Percentiles rank a stretch among this genome's conserved stretches.
Conservation (phyloP, 1,140 invertebrate genomes). For the Zaprionus ghesquierei region DNA sequence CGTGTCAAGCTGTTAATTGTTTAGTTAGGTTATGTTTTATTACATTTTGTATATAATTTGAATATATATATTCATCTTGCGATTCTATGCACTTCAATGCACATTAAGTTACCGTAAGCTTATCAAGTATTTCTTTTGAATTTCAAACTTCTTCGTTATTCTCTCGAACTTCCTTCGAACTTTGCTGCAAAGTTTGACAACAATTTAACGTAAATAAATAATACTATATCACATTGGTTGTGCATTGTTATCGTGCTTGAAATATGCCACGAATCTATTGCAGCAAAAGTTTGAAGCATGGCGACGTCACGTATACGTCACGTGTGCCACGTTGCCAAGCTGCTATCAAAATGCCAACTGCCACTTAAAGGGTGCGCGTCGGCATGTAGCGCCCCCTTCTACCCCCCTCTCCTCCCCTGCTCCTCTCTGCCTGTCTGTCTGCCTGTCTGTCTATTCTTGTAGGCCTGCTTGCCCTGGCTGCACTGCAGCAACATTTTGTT, state of each 20-base stretch:
- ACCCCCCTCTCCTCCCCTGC: not conserved
- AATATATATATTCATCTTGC: too few relatives aligned
- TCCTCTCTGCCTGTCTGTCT: not conserved
- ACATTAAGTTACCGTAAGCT: too few relatives aligned
- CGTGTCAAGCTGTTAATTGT: too few relatives aligned
- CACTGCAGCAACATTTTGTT: slow-evolving; percentile 57
- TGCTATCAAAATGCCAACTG: slow-evolving; percentile 12
- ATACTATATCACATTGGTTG: not conserved
- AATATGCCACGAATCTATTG: not conserved
- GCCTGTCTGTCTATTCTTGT: slow-evolving; percentile 4
- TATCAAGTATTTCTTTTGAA: too few relatives aligned
- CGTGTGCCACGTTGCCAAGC: slow-evolving; percentile 24
- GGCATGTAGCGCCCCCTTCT: not conserved
- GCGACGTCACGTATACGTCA: slow-evolving; percentile 39
- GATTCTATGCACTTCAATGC: too few relatives aligned
- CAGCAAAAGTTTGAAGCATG: not conserved
- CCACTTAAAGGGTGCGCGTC: slow-evolving; percentile 22
- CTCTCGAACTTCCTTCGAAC: too few relatives aligned
- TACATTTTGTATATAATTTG: too few relatives aligned
- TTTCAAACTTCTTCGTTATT: too few relatives aligned
- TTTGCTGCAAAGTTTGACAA: not conserved
- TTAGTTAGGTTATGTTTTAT: too few relatives aligned
- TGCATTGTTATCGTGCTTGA: not conserved
- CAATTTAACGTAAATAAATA: not conserved
- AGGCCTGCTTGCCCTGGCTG: slow-evolving; percentile 30